Evolutionary conservation across 2,797 vertebrate genomes (phyloP).

Genomic region (Acanthiza pusilla): DNA sequence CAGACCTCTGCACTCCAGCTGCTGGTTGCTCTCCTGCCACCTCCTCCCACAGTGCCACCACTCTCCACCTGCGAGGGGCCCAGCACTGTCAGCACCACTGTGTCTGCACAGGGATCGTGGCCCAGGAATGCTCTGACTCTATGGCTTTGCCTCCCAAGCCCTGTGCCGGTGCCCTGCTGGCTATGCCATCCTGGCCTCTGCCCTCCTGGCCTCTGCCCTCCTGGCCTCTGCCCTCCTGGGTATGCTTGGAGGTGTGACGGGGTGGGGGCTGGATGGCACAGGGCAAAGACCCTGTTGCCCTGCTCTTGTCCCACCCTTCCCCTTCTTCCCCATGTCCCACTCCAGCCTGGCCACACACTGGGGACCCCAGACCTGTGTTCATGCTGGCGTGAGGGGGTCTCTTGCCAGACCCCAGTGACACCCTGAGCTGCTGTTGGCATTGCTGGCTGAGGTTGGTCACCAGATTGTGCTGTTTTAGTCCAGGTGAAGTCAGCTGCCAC

Average conservation of each 20-base stretch:
- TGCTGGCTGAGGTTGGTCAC: not conserved
- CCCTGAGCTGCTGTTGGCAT: not conserved
- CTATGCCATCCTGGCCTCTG: not conserved
- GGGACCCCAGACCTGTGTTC: not conserved
- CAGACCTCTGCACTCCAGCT: not conserved
- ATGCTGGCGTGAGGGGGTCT: not conserved
- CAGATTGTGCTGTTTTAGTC: not conserved
- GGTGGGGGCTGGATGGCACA: too few relatives aligned
- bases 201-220: accelerated
- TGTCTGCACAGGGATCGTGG: accelerated
- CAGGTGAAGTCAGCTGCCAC: not conserved
- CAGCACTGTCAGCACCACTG: not conserved
- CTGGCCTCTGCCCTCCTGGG: not conserved
- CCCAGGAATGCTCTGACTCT: not conserved
- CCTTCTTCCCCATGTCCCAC: not conserved
- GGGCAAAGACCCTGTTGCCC: not conserved
- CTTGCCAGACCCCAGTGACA: not conserved
- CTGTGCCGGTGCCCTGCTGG: accelerated
- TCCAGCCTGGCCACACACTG: not conserved
- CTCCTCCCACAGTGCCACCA: not conserved
- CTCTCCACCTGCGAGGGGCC: accelerated
- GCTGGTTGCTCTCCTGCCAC: not conserved
- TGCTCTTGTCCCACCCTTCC: not conserved
- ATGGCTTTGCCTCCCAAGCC: accelerated
- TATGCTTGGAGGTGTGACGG: accelerated